Percentiles rank a stretch among this genome's conserved stretches.
These are phyloP conservation scores for Trilocha varians DNA, from an alignment of 2,888 invertebrate species.

Conservation along the genomic window DNA sequence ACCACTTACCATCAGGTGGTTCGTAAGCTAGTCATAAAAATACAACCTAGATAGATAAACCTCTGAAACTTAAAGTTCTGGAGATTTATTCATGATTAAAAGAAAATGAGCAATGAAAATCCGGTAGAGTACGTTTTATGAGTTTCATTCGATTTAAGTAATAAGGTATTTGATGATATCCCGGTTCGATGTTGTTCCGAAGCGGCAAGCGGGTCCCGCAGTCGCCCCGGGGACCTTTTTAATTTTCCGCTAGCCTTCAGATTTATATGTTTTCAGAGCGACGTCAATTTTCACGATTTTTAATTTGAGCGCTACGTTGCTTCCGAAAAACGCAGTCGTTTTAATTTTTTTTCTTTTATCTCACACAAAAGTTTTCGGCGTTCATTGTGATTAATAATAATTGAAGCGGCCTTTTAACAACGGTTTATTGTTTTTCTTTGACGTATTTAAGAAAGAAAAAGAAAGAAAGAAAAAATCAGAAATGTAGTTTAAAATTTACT, in stretches of 20 bases:
- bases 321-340: conserved; percentile 40
- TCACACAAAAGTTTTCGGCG: conserved; percentile 18
- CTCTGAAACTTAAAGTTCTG: too few species aligned
- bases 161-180: conserved; percentile 13
- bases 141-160: background rate
- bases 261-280: conserved; percentile 63
- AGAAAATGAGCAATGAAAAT: too few species aligned
- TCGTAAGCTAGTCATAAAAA: too few species aligned
- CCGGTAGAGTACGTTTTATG: background rate
- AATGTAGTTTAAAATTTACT: too few species aligned
- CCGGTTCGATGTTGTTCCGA: conserved; percentile 28
- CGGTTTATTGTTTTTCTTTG: background rate
- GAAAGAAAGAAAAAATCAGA: too few species aligned
- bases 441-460: too few species aligned
- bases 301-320: conserved; percentile 57
- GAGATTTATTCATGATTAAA: too few species aligned
- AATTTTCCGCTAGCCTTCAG: conserved; percentile 67
- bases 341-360: conserved; percentile 36
- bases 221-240: conserved; percentile 56
- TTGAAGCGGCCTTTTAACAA: conserved; percentile 7
- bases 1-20: too few species aligned
- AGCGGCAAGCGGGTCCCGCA: conserved; percentile 27
- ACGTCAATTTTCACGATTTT: conserved; percentile 63
- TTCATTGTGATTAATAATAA: conserved; percentile 23
- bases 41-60: too few species aligned